These are phyloP conservation scores for Melanchra persicariae DNA, from an alignment of 2,888 invertebrate species.

Conservation along the genomic window DNA sequence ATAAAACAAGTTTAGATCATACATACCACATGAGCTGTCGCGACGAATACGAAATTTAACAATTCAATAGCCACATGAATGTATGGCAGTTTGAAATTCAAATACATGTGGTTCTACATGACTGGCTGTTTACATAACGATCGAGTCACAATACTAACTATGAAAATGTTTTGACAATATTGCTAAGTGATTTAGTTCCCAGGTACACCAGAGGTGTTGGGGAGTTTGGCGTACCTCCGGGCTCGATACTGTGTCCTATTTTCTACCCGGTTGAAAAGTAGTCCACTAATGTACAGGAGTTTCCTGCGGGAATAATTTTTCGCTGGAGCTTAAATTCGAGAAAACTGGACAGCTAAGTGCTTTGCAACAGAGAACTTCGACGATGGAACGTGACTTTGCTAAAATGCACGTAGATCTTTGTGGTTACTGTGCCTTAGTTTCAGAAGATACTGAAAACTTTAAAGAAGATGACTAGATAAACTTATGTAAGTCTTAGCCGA, in stretches of 20 bases:
- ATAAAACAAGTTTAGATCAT: conserved; percentile 27
- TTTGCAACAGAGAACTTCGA: background rate
- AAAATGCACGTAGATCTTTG: conserved; percentile 12
- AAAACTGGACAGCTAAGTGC: background rate
- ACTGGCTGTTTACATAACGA: conserved; percentile 47
- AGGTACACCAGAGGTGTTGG: background rate
- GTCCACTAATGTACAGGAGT: background rate
- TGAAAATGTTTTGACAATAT: conserved; percentile 21
- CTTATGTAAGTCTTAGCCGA: background rate
- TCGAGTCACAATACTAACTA: conserved; percentile 30
- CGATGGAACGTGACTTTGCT: conserved; percentile 10
- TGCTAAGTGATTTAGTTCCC: conserved; percentile 18
- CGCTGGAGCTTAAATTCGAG: background rate
- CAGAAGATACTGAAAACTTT: background rate
- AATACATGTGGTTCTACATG: conserved; percentile 37
- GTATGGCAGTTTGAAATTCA: conserved; percentile 46
- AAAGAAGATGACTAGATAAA: background rate
- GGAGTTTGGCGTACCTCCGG: background rate
- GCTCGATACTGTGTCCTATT: background rate
- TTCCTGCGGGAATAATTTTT: background rate
- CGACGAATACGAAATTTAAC: conserved; percentile 26
- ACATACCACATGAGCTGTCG: conserved; percentile 19
- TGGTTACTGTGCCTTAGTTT: background rate
- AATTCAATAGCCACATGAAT: conserved; percentile 46
- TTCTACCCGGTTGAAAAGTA: background rate